Base-by-base conservation (phyloP, 2,797 vertebrate genomes). In the Florisuga fusca region DNA sequence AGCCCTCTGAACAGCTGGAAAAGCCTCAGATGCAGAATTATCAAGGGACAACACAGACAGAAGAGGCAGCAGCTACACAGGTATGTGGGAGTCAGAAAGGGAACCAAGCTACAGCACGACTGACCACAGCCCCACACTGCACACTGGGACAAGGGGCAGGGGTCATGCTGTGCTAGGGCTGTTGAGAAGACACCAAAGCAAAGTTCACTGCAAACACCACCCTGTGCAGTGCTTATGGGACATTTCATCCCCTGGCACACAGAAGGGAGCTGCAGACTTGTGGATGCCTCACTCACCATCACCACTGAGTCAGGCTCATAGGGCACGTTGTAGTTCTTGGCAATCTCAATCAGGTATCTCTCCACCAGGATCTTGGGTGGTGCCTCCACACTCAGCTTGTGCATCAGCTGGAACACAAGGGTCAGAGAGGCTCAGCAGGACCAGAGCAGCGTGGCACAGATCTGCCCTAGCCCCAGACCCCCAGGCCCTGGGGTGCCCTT, bases 351-450 rank as follows among this genome's bases (percentile, higher is more conserved):
- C 95, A 99, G 98, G 93, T 99, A 99, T 88, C 99, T 98, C 95
- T 99, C 99, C 95, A 99, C 99, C 91, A 99, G 96, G 94, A 99
- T 99, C 98, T 99, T 99, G 73, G 99, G 99, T 12, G 99, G 99
- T 2, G 99, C 99, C 96, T 99, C 99, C 80, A 99, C 98, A 1
- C 99, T 99, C 96, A 99, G 96, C 95, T 99, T 99, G 96, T 99
- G 99, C 98, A 99, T 99, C 84, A 99, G 97, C 99, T 99, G 72
- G 55, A 96, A 95, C 25, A 72, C 25, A 94, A 6, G 20, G 16
- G n/a, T 25, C 51, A 45, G 26, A 69, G 73, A 81, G 15, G 31
- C 63, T 94, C 55, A 88, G 33, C 0, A 0, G n/a, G 38, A 18
- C 45, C 19, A 20, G 45, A 7, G 45, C 45, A 45, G 19, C 45